These are phyloP conservation scores for Caradrina kadenii DNA, from an alignment of 2,888 invertebrate species.

Conservation along the genomic window DNA sequence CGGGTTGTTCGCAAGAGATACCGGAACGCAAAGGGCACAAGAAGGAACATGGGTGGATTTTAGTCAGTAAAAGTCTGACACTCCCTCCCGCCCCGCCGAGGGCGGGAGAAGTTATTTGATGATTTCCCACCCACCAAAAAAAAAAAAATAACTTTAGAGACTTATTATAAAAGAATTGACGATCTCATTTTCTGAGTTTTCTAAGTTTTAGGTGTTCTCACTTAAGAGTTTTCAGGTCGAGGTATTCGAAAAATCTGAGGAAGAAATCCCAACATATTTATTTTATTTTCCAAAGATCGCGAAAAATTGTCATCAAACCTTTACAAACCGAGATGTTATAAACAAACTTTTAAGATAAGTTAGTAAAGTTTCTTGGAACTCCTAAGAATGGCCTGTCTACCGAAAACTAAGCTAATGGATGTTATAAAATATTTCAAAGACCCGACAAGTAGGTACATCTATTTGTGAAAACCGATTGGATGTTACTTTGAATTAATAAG, in stretches of 20 bases:
- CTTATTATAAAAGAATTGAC: background rate
- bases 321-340: constrained; percentile 23
- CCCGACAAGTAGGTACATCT: constrained; percentile 42
- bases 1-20: too few relatives aligned
- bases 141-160: too few relatives aligned
- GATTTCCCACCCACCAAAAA: too few relatives aligned
- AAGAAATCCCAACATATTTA: background rate
- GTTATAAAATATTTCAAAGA: constrained; percentile 61
- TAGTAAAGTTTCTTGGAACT: constrained; percentile 29
- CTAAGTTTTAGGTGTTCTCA: background rate
- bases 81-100: too few relatives aligned
- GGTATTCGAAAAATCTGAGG: background rate
- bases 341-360: constrained; percentile 48
- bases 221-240: background rate
- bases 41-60: too few relatives aligned
- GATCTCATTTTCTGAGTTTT: background rate
- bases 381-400: constrained; percentile 41
- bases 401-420: constrained; percentile 59
- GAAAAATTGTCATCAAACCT: constrained; percentile 10
- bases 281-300: constrained; percentile 3
- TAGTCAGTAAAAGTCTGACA: too few relatives aligned
- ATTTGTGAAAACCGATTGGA: constrained; percentile 46
- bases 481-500: constrained; percentile 48
- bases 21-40: too few relatives aligned
- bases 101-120: too few relatives aligned